Conservation (phyloP, 2,797 vertebrate genomes). For the Pagetopsis macropterus region DNA sequence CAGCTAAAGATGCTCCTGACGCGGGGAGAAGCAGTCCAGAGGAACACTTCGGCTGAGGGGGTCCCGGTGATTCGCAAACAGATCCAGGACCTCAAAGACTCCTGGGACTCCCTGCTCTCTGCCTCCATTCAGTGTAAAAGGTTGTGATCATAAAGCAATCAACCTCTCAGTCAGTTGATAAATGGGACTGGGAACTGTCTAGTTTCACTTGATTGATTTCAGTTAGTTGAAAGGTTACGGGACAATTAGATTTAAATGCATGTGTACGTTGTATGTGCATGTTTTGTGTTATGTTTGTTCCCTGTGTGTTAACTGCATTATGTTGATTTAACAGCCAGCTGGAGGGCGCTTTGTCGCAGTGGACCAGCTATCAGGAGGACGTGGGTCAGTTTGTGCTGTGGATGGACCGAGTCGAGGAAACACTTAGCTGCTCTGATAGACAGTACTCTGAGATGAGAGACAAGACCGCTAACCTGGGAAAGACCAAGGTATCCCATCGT, state of each 20-base stretch:
- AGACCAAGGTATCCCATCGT: conserved; percentile 87
- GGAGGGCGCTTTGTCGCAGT: conserved; percentile 94
- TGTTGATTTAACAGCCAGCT: conserved; percentile 86
- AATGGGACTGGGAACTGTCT: conserved; percentile 41
- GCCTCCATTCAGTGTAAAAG: conserved; percentile 96
- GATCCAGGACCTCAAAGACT: conserved; percentile 92
- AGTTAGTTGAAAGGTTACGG: conserved; percentile 45
- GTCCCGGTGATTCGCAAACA: conserved; percentile 90
- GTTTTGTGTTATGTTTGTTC: conserved; percentile 18
- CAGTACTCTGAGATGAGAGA: conserved; percentile 92
- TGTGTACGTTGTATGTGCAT: not conserved
- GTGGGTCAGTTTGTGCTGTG: conserved; percentile 92
- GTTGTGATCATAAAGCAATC: conserved; percentile 72
- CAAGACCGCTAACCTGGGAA: conserved; percentile 91
- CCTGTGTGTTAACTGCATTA: conserved; percentile 18
- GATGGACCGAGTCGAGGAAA: conserved; percentile 93
- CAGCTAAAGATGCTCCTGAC: conserved; percentile 94
- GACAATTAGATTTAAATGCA: conserved; percentile 38
- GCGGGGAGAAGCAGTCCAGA: conserved; percentile 93
- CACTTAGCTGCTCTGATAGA: conserved; percentile 86
- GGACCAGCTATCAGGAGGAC: conserved; percentile 98
- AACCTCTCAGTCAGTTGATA: conserved; percentile 37
- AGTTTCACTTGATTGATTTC: conserved; percentile 57
- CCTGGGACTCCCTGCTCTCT: conserved; percentile 92
- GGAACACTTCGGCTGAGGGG: conserved; percentile 94